Base-by-base conservation (phyloP, 1,140 invertebrate species). In the Medauroidea extradentata region DNA sequence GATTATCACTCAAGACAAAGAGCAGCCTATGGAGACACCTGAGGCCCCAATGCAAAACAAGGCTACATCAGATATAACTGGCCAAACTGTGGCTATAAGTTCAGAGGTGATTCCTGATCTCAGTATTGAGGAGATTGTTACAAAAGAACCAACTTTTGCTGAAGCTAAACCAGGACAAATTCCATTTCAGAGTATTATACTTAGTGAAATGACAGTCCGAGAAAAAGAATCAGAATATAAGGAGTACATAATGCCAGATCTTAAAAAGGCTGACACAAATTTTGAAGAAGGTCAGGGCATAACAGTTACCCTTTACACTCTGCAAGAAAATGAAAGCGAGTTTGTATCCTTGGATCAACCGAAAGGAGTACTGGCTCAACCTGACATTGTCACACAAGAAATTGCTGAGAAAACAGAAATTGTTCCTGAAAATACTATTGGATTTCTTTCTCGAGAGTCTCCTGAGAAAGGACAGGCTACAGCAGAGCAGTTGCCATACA, bases 71-170 rank as follows among this genome's bases (percentile, higher is more conserved):
- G 74, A 79, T 41, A 73, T 83, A 56, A 70, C 75, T 61, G 66
- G 75, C 13, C 75, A 83, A 64, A 65, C 65, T 48, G 76, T 84
- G 29, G 81, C 82, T 2, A 72, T 76, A 0, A 80, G 75, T 63
- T 76, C 76, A 49, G 78, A 82, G 73, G 65, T 81, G 52, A 21
- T 73, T 24, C 69, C 76, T 34, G 69, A 76, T 51, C 65, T 69
- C 5, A 70, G 65, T 42, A 59, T 78, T 55, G 71, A 63, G 19
- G 69, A 77, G 25, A 61, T 81, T 7, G 62, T 59, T 39, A 27
- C 67, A 24, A 65, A 73, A 54, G 65, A 67, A 52, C 67, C 71
- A 2, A 53, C 67, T 53, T 68, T 74, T 58, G 65, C 68, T 24
- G 72, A 68, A 61, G 77, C 80, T 0, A 75, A 74, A 55, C 66